Conservation (phyloP, 2,797 vertebrate species). For the Odontamblyopus lacepedii region DNA sequence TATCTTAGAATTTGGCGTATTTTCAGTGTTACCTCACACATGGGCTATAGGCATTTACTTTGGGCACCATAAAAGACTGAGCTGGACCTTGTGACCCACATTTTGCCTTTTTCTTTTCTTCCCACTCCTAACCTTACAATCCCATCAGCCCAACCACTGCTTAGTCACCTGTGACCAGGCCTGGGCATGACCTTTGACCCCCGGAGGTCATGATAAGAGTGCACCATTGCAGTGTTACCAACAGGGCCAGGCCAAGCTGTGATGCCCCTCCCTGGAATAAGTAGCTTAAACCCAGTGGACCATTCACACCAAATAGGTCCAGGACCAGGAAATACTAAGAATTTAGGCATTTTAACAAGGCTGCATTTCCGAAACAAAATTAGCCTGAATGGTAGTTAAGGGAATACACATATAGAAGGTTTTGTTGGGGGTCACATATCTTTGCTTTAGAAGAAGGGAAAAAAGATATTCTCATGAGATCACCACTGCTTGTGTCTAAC, state of each 20-base stretch:
- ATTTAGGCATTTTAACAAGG: conserved; percentile 69
- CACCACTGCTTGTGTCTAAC: conserved; percentile 39
- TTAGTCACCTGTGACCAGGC: conserved; percentile 74
- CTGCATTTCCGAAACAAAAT: conserved; percentile 42
- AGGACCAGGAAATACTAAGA: conserved; percentile 33
- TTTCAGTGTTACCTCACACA: not conserved
- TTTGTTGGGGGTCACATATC: conserved; percentile 38
- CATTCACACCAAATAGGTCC: conserved; percentile 42
- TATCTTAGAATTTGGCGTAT: not conserved
- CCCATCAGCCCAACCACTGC: conserved; percentile 69
- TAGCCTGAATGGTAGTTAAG: conserved; percentile 49
- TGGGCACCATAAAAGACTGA: conserved; percentile 19
- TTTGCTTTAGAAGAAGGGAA: conserved; percentile 58
- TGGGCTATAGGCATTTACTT: not conserved
- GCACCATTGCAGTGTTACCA: conserved; percentile 42
- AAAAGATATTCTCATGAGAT: conserved; percentile 66
- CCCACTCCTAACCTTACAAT: conserved; percentile 69
- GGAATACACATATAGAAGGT: conserved; percentile 45
- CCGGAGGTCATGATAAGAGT: conserved; percentile 53
- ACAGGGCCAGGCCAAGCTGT: conserved; percentile 30
- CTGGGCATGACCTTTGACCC: conserved; percentile 57
- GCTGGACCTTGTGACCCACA: conserved; percentile 69
- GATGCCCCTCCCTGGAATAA: conserved; percentile 19
- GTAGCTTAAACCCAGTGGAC: conserved; percentile 25
- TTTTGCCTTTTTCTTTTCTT: conserved; percentile 51